phyloP scores from a whole-genome alignment of 2,113 vertebrate genomes.

The Puntigrus tetrazona region DNA sequence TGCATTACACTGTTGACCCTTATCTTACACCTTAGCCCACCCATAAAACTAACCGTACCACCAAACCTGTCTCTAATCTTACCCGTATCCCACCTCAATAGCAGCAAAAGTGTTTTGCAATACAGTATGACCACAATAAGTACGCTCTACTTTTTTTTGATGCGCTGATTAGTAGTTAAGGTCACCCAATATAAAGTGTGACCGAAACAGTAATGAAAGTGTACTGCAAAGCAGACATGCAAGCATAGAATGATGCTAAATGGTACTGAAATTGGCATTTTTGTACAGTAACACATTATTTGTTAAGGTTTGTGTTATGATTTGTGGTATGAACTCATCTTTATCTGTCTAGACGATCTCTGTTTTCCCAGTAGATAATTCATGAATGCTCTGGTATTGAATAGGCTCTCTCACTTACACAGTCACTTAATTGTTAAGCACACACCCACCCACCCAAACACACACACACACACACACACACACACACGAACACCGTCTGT shows the following conservation, averaged over 20 bases:
- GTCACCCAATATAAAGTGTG: too few species aligned
- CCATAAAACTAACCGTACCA: too few species aligned
- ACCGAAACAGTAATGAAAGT: too few species aligned
- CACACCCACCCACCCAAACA: background rate
- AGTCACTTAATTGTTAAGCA: slow-evolving; percentile 1
- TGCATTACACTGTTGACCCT: too few species aligned
- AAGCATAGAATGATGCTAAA: background rate
- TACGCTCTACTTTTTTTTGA: too few species aligned
- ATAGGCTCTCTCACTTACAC: background rate
- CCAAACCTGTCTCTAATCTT: too few species aligned
- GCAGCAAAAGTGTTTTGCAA: too few species aligned
- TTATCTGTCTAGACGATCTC: slow-evolving; percentile 20
- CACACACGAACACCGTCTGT: background rate
- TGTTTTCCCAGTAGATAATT: background rate
- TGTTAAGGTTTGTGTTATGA: background rate
- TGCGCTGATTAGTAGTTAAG: too few species aligned
- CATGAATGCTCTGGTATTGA: background rate
- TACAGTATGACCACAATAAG: too few species aligned
- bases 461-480: background rate
- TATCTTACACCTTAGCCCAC: too few species aligned
- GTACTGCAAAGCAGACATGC: too few species aligned
- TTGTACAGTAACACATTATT: background rate
- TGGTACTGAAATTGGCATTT: background rate
- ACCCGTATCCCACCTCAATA: too few species aligned
- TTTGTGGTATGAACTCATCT: background rate